These are phyloP conservation scores for Triplophysa bombifrons DNA, from an alignment of 2,797 vertebrate species.

Conservation along the genomic window DNA sequence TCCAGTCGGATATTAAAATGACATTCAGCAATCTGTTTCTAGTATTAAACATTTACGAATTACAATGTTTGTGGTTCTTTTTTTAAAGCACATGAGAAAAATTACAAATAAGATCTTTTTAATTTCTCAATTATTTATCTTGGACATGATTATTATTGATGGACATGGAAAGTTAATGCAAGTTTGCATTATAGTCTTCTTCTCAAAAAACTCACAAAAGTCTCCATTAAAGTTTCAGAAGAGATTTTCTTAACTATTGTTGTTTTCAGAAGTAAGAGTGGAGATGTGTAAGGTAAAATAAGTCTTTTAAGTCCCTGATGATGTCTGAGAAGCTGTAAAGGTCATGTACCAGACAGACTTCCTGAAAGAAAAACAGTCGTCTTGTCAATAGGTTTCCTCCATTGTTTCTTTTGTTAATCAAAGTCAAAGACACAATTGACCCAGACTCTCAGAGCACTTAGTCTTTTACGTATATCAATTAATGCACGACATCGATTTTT, in stretches of 20 bases:
- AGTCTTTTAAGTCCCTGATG: background rate
- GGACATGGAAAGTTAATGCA: too few species aligned
- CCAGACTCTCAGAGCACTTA: conserved; percentile 31
- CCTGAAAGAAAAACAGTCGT: conserved; percentile 27
- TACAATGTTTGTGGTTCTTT: background rate
- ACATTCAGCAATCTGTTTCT: too few species aligned
- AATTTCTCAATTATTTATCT: too few species aligned
- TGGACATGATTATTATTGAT: too few species aligned
- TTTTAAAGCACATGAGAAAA: too few species aligned
- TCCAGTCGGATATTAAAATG: too few species aligned
- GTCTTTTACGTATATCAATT: conserved; percentile 53
- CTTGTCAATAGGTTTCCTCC: conserved; percentile 48
- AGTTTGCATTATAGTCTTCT: too few species aligned
- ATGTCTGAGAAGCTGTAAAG: conserved; percentile 29
- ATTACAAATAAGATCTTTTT: too few species aligned
- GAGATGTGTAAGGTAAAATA: background rate
- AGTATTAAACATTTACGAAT: background rate
- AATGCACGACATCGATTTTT: conserved; percentile 58
- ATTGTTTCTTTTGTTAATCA: conserved; percentile 50
- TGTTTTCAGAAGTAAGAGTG: background rate
- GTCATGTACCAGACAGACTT: conserved; percentile 5
- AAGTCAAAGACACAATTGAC: conserved; percentile 56
- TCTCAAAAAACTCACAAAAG: too few species aligned
- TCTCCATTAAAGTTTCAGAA: too few species aligned
- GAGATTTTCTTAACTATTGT: too few species aligned